Conservation (phyloP, 1,140 invertebrate species). For the Aphidius ervi region DNA sequence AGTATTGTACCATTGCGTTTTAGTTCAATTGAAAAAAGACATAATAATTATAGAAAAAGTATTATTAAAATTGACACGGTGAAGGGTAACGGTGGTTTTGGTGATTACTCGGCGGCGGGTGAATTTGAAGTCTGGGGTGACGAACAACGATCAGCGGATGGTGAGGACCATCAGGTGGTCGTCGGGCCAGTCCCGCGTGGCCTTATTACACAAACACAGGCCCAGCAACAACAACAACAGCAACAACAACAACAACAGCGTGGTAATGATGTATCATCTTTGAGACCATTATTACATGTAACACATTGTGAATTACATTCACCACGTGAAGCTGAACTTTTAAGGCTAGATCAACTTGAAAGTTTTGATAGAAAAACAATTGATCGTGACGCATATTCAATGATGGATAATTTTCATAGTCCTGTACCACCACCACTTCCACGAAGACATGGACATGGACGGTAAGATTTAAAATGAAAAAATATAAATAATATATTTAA, state of each 20-base stretch:
- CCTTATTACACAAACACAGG: slow-evolving; percentile 15
- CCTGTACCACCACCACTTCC: slow-evolving; percentile 49
- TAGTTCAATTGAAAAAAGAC: slow-evolving; percentile 9
- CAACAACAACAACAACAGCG: slow-evolving; percentile 46
- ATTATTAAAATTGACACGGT: slow-evolving; percentile 44
- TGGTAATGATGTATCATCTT: slow-evolving; percentile 42
- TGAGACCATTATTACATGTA: slow-evolving; percentile 49
- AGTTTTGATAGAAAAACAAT: slow-evolving; percentile 39
- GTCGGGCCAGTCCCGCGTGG: slow-evolving; percentile 21
- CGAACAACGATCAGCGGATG: slow-evolving; percentile 45
- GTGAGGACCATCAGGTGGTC: slow-evolving; percentile 38
- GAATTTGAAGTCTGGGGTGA: slow-evolving; percentile 53
- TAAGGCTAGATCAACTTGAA: slow-evolving; percentile 49
- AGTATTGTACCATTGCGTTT: slow-evolving; percentile 21
- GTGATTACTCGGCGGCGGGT: slow-evolving; percentile 51
- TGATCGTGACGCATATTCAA: slow-evolving; percentile 45
- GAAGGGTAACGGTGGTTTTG: slow-evolving; percentile 52
- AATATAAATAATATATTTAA: neutral
- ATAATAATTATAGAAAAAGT: slow-evolving; percentile 7
- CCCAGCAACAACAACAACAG: slow-evolving; percentile 37
- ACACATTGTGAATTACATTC: slow-evolving; percentile 51
- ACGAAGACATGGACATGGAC: slow-evolving; percentile 47
- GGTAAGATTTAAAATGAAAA: slow-evolving; percentile 35
- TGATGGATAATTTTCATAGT: slow-evolving; percentile 52
- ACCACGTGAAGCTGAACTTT: slow-evolving; percentile 47